These are phyloP conservation scores for Phymanthus crucifer DNA, from an alignment of 92 coral and sea anemone species.

Conservation along the genomic window DNA sequence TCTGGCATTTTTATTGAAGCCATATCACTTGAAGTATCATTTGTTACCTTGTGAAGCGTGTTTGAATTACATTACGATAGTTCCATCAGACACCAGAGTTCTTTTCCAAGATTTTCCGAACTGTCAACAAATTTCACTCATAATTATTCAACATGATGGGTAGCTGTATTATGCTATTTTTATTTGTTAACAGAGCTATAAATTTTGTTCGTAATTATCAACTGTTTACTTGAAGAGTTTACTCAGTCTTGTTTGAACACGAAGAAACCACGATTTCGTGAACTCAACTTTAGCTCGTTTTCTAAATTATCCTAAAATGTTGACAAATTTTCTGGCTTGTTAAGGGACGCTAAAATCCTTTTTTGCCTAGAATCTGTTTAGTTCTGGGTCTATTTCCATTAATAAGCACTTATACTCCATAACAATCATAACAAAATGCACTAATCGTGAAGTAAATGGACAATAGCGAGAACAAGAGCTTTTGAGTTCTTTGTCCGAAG, in stretches of 20 bases:
- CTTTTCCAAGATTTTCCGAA: neutral
- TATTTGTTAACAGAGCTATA: neutral
- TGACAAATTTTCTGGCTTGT: neutral
- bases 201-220: neutral
- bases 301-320: neutral
- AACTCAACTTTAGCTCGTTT: neutral
- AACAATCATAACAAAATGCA: neutral
- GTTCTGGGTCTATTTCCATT: neutral
- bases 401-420: neutral
- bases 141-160: neutral
- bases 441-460: neutral
- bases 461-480: neutral
- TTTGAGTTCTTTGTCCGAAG: constrained; percentile 9
- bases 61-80: no score
- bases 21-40: no score
- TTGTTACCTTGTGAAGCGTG: no score
- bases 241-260: neutral
- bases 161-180: neutral
- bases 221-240: neutral
- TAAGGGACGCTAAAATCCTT: neutral
- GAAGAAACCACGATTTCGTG: neutral
- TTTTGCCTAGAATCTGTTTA: neutral
- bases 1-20: no score
- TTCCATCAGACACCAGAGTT: no score
- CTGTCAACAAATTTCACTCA: neutral